Conservation (phyloP, 2,888 invertebrate species). For the Leucania comma region DNA sequence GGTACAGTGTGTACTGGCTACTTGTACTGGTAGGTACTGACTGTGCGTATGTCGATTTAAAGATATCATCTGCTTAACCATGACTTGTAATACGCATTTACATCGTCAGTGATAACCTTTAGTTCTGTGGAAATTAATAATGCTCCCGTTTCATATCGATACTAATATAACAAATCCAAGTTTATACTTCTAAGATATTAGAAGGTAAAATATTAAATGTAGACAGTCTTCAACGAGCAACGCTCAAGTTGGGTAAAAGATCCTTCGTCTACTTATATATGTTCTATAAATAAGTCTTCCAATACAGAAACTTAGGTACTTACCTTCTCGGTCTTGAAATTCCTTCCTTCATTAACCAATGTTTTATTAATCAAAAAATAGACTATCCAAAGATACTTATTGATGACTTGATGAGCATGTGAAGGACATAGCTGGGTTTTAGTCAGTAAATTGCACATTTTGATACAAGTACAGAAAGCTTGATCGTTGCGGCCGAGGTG, state of each 20-base stretch:
- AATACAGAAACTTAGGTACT: no score
- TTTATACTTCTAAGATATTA: constrained; percentile 17
- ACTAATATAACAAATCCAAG: constrained; percentile 17
- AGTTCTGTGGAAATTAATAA: constrained; percentile 68
- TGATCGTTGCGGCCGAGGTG: no score
- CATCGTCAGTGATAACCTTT: constrained; percentile 84
- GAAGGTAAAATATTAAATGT: constrained; percentile 16
- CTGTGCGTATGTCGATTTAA: constrained; percentile 20
- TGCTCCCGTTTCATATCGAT: constrained; percentile 59
- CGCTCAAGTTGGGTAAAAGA: background rate
- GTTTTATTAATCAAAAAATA: no score
- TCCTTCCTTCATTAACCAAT: no score
- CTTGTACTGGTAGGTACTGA: constrained; percentile 16
- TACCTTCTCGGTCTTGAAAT: no score
- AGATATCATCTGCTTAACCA: constrained; percentile 76
- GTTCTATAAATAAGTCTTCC: background rate
- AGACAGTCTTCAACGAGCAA: background rate
- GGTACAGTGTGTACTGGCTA: constrained; percentile 14
- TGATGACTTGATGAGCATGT: no score
- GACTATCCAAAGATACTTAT: no score
- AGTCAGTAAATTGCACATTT: no score
- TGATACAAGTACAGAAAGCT: no score
- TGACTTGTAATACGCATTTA: constrained; percentile 77
- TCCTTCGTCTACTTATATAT: background rate
- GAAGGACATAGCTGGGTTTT: no score